phyloP scores from a whole-genome alignment of 2,797 vertebrate species.

The Octomys mimax region DNA sequence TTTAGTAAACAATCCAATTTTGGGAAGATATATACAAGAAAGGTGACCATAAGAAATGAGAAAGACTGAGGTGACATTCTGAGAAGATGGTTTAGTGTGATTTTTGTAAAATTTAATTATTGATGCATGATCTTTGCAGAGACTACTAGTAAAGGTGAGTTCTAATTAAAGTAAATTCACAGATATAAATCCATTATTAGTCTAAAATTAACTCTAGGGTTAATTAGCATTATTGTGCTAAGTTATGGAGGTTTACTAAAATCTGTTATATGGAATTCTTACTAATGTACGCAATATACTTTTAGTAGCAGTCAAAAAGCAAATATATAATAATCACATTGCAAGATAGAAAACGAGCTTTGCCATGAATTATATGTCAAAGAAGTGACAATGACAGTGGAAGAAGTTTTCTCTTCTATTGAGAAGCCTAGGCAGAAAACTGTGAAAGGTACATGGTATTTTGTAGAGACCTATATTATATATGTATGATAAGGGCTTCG shows the following conservation, averaged over 20 bases:
- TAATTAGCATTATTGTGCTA: neutral
- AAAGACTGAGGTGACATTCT: neutral
- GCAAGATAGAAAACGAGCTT: neutral
- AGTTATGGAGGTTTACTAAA: neutral
- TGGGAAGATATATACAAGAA: neutral
- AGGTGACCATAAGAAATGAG: neutral
- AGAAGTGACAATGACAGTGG: neutral
- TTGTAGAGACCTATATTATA: neutral
- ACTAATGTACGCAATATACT: neutral
- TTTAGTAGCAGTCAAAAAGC: neutral
- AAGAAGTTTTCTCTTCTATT: neutral
- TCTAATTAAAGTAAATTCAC: neutral
- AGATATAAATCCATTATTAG: conserved; percentile 11
- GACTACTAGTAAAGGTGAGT: neutral
- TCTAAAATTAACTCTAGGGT: neutral
- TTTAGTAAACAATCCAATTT: neutral
- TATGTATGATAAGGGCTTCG: conserved; percentile 15
- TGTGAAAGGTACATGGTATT: neutral
- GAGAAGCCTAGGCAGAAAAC: neutral
- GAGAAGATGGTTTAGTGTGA: neutral
- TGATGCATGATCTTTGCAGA: neutral
- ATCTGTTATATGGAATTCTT: neutral
- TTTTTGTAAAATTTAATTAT: conserved; percentile 13
- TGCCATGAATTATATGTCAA: neutral
- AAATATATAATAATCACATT: neutral